Conservation (phyloP, 2,797 vertebrate genomes). For the Macropus fuliginosus region DNA sequence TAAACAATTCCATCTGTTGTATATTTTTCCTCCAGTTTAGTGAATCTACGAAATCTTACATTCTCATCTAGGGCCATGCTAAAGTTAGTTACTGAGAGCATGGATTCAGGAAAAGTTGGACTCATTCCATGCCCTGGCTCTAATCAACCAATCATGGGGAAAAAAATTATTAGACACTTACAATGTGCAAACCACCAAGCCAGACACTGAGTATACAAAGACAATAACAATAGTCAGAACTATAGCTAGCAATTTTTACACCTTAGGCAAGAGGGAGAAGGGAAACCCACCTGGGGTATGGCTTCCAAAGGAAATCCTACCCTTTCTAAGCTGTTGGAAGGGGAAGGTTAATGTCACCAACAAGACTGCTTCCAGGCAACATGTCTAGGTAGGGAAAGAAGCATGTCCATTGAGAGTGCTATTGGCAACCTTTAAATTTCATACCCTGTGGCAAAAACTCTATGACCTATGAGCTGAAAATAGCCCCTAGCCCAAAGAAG, state of each 20-base stretch:
- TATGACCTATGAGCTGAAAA: neutral
- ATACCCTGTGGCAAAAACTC: neutral
- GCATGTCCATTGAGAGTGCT: neutral
- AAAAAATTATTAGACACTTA: neutral
- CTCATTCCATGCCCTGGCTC: neutral
- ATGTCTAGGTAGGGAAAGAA: neutral
- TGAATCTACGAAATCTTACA: neutral
- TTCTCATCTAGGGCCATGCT: neutral
- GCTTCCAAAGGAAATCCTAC: neutral
- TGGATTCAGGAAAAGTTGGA: neutral
- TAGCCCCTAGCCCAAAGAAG: neutral
- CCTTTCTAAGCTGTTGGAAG: slow-evolving; percentile 38
- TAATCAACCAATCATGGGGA: neutral
- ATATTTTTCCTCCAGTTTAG: neutral
- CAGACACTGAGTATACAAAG: neutral
- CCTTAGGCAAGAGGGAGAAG: neutral
- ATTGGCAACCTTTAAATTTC: neutral
- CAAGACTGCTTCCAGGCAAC: neutral
- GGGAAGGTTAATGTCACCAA: neutral
- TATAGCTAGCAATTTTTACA: neutral
- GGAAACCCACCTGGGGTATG: neutral
- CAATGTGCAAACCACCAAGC: slow-evolving; percentile 72
- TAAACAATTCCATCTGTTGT: neutral
- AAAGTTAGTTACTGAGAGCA: neutral
- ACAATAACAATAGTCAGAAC: neutral